These are phyloP conservation scores for Trochalopteron elliotii DNA, from an alignment of 2,113 vertebrate genomes.

Conservation along the genomic window DNA sequence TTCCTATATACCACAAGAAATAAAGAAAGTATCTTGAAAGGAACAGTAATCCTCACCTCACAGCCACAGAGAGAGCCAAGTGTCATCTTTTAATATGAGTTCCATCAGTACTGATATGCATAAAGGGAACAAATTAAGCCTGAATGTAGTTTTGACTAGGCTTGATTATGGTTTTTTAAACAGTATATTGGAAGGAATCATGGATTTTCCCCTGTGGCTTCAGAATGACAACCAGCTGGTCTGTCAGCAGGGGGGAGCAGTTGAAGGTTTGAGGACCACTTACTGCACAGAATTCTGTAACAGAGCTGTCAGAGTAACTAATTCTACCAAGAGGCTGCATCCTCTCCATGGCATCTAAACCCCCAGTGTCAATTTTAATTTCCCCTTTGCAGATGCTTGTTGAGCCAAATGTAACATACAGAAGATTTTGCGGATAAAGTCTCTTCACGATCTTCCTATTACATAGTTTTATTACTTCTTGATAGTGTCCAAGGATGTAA, in stretches of 20 bases:
- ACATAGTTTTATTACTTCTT: neutral
- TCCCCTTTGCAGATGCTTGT: neutral
- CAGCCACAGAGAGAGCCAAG: neutral
- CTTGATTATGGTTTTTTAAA: neutral
- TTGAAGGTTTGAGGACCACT: neutral
- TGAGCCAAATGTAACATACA: neutral
- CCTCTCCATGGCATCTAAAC: neutral
- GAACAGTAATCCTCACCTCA: neutral
- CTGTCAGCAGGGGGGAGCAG: neutral
- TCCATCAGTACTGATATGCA: neutral
- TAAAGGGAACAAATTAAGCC: neutral
- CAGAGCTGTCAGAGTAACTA: neutral
- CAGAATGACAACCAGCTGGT: neutral
- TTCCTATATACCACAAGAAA: neutral
- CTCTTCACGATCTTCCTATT: neutral
- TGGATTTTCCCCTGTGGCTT: neutral
- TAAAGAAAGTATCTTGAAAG: neutral
- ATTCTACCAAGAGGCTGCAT: neutral
- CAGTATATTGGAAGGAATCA: neutral
- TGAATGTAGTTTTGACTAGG: neutral
- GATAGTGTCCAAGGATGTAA: neutral
- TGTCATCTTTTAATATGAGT: neutral
- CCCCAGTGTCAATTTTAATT: neutral
- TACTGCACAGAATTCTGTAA: neutral
- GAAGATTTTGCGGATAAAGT: neutral